Evolutionary conservation across 2,797 vertebrate species (phyloP), one percentile per base, ranked within the genome.

Genomic region (Lepilemur septentrionalis): DNA sequence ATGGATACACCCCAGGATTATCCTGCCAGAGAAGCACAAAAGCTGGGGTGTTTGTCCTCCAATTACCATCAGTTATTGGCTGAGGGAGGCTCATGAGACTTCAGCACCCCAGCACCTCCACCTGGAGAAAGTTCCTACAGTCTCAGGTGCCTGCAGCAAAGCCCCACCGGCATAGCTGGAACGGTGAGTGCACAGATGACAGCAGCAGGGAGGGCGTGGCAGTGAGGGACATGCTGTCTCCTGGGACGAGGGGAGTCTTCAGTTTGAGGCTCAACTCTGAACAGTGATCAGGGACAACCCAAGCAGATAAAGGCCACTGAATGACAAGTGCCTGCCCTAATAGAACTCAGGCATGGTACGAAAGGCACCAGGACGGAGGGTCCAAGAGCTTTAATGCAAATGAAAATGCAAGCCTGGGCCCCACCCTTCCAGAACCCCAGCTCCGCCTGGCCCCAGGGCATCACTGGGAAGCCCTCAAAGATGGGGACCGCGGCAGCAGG

Each of bases 391-490:
- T 48, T 5, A n/a, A 20, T 28, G 63, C 9, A 43, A 86, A 76
- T 0, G 1, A 80, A 84, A 87, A 50, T 35, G 15, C 6, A 0
- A 7, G 55, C 35, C 48, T 2, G 38, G 46, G 10, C 18, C 15
- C 57, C 48, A 3, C 32, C 43, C 35, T 73, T 75, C 65, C n/a
- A 41, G 63, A 52, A 25, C 28, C 57, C 63, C 3, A 8, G 22
- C 1, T 75, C 43, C 38, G 55, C 30, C 22, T 2, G 3, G 57
- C 6, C 4, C 15, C 20, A 9, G 61, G 12, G 14, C 65, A 23
- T 55, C 28, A 23, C 41, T 8, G 0, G 0, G 4, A 35, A 79
- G 38, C 28, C 25, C 43, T n/a, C 7, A 0, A n/a, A 1, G 0
- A 9, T 28, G 12, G 18, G 13, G 35, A 46, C 1, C 30, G 17